Evolutionary conservation across 2,888 invertebrate species (phyloP).

Genomic region (Chrysomela aeneicollis): DNA sequence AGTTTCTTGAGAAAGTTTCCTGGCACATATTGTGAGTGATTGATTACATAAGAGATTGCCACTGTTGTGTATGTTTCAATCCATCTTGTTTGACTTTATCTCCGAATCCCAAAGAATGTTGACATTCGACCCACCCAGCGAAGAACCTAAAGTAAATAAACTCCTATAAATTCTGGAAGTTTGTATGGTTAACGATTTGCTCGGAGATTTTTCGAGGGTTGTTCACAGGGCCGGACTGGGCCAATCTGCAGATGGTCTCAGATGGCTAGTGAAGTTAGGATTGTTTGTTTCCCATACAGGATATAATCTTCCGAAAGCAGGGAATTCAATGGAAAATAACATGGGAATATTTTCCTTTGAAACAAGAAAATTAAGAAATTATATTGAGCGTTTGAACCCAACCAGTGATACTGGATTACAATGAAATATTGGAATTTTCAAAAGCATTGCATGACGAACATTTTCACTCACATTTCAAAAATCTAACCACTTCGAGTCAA

Average conservation of each 20-base stretch:
- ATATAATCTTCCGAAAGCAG: too few species aligned
- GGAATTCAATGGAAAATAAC: too few species aligned
- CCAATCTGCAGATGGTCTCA: neutral
- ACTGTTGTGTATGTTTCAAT: constrained; percentile 22
- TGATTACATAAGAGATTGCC: constrained; percentile 14
- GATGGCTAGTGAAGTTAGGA: too few species aligned
- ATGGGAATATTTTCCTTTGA: too few species aligned
- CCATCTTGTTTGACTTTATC: constrained; percentile 27
- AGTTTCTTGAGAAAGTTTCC: neutral
- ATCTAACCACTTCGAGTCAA: too few species aligned
- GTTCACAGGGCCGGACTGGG: neutral
- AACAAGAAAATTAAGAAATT: too few species aligned
- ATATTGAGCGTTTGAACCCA: too few species aligned
- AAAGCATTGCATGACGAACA: too few species aligned
- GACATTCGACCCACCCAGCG: constrained; percentile 3
- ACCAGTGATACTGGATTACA: too few species aligned
- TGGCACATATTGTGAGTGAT: constrained; percentile 16
- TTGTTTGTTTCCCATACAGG: too few species aligned
- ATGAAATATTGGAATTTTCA: too few species aligned
- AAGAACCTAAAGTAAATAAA: constrained; percentile 13
- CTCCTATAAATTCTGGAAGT: neutral
- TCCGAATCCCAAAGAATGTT: constrained; percentile 20
- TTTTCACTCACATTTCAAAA: too few species aligned
- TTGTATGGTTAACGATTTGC: neutral
- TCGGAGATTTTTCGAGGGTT: neutral